Percentiles rank a stretch among this genome's conserved stretches.
phyloP scores from a whole-genome alignment of 2,113 vertebrate species.

The Murina feae region DNA sequence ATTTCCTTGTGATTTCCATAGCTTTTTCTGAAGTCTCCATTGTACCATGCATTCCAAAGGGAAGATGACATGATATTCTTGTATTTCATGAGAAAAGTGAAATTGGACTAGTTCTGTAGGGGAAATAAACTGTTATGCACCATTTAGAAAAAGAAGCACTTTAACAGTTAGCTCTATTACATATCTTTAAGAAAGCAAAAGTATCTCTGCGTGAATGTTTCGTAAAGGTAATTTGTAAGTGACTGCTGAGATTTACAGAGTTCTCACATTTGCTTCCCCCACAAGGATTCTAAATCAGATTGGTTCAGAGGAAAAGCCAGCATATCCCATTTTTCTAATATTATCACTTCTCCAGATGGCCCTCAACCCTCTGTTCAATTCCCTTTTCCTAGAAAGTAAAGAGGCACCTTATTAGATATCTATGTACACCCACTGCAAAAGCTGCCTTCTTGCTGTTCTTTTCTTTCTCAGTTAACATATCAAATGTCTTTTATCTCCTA shows the following conservation, averaged over 20 bases:
- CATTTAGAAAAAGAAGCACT: neutral
- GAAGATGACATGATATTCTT: conserved; percentile 10
- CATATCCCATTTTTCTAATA: conserved; percentile 73
- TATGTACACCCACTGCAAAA: conserved; percentile 16
- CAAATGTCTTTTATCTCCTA: conserved; percentile 62
- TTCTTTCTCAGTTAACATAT: neutral
- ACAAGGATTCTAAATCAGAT: conserved; percentile 71
- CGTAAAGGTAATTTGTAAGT: conserved; percentile 61
- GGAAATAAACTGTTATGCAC: neutral
- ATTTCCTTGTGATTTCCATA: conserved; percentile 39
- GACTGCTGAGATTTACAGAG: conserved; percentile 65
- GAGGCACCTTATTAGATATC: conserved; percentile 32
- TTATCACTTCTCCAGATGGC: conserved; percentile 76
- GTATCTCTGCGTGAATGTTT: conserved; percentile 44
- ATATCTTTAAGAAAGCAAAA: conserved; percentile 17
- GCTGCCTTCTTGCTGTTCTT: conserved; percentile 21
- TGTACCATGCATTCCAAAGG: conserved; percentile 6
- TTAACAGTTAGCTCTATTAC: neutral
- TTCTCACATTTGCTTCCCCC: conserved; percentile 74
- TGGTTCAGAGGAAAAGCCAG: conserved; percentile 67
- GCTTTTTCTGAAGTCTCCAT: conserved; percentile 38
- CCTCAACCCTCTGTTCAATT: conserved; percentile 63
- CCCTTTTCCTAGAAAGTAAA: conserved; percentile 63
- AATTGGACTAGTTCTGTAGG: neutral
- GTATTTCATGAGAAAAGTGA: conserved; percentile 19